Evolutionary conservation across 1,140 invertebrate genomes (phyloP).

Genomic region (Zaprionus inermis): DNA sequence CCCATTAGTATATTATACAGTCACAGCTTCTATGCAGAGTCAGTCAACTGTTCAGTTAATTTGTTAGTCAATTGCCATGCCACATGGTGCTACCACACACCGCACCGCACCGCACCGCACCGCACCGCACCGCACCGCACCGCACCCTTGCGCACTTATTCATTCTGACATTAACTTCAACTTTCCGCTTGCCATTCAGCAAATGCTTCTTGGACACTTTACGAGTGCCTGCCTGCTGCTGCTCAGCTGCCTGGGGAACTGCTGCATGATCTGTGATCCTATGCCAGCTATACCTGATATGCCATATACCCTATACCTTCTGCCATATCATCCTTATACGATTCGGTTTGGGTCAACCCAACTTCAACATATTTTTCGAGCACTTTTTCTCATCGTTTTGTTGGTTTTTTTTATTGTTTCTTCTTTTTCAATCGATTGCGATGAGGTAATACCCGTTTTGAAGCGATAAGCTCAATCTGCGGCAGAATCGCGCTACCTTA

Average conservation of each 20-base stretch:
- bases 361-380: not conserved
- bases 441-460: slow-evolving; percentile 64
- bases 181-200: slow-evolving; percentile 24
- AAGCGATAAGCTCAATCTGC: slow-evolving; percentile 56
- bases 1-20: slow-evolving; percentile 45
- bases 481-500: slow-evolving; percentile 16
- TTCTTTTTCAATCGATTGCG: slow-evolving; percentile 40
- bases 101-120: slow-evolving; percentile 11
- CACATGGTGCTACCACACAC: not conserved
- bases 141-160: slow-evolving; percentile 11
- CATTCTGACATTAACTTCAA: slow-evolving; percentile 53
- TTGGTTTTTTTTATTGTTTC: too few species aligned
- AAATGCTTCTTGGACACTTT: slow-evolving; percentile 51
- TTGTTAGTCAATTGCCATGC: slow-evolving; percentile 26
- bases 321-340: not conserved
- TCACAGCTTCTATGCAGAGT: slow-evolving; percentile 32
- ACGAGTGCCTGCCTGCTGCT: slow-evolving; percentile 51
- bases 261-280: not conserved
- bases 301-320: not conserved
- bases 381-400: not conserved
- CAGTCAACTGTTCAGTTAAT: not conserved
- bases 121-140: slow-evolving; percentile 7
- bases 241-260: not conserved
- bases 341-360: not conserved
- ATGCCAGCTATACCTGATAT: not conserved